Evolutionary conservation across 2,797 vertebrate genomes (phyloP).

Genomic region (Denticeps clupeoides): DNA sequence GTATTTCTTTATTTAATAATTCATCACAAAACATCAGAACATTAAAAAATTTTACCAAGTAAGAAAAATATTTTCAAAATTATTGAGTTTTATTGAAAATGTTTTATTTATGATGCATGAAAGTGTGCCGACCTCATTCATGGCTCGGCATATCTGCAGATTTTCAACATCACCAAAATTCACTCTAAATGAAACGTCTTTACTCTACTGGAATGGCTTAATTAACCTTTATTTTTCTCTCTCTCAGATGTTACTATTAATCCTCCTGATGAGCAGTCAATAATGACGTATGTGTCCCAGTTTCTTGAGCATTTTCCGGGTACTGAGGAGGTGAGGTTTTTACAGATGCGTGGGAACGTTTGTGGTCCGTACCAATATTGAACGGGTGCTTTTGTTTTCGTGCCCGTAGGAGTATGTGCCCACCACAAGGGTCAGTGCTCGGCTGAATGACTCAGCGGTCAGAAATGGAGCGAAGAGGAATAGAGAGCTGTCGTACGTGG

Average conservation of each 20-base stretch:
- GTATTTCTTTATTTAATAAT: no score
- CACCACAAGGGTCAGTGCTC: conserved; percentile 59
- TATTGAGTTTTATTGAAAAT: no score
- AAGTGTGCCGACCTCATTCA: no score
- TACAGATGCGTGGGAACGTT: no score
- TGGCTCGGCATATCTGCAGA: no score
- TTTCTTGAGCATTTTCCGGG: conserved; percentile 93
- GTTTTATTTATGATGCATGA: no score
- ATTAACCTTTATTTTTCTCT: conserved; percentile 11
- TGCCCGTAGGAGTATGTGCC: conserved; percentile 60
- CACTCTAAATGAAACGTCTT: no score
- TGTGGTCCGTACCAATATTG: no score
- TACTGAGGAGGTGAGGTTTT: conserved; percentile 67
- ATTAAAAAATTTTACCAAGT: no score
- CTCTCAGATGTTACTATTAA: conserved; percentile 78
- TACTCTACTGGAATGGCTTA: neutral
- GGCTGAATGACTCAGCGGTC: conserved; percentile 52
- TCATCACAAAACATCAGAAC: no score
- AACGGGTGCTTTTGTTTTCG: neutral
- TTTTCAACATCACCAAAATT: no score
- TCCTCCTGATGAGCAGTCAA: conserved; percentile 82
- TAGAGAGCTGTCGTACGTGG: conserved; percentile 50
- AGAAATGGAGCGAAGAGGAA: conserved; percentile 56
- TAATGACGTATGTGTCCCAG: conserved; percentile 89
- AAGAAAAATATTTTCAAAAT: no score